phyloP scores from a whole-genome alignment of 2,113 vertebrate genomes.

The Cinclus cinclus region DNA sequence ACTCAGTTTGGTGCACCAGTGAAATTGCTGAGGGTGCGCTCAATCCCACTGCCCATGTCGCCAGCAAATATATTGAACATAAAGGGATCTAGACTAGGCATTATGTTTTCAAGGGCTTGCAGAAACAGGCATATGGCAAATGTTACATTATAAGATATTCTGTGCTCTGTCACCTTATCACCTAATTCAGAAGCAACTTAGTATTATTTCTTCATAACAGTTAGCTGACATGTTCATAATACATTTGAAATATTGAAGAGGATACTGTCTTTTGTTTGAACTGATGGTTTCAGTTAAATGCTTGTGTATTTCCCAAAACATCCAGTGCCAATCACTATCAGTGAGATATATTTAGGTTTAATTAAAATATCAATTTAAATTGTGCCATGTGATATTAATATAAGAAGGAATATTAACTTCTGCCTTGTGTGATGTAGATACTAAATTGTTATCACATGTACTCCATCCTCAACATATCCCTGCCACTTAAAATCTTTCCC shows the following conservation, averaged over 20 bases:
- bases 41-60: not conserved
- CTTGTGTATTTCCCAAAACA: not conserved
- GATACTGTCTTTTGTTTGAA: not conserved
- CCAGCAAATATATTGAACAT: not conserved
- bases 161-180: not conserved
- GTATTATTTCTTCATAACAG: not conserved
- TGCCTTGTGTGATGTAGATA: not conserved
- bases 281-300: not conserved
- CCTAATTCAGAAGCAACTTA: not conserved
- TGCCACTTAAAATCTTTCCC: constrained; percentile 4
- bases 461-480: not conserved
- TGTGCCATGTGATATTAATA: constrained; percentile 5
- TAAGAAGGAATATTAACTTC: not conserved
- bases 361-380: constrained; percentile 29
- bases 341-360: constrained; percentile 5
- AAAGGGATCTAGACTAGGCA: not conserved
- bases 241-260: not conserved
- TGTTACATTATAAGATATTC: not conserved
- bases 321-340: not conserved
- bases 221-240: not conserved
- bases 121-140: not conserved
- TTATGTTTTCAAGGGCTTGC: not conserved
- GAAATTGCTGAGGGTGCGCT: not conserved
- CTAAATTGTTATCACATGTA: constrained; percentile 29
- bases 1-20: not conserved